phyloP scores from a whole-genome alignment of 2,113 vertebrate genomes.

The Mohoua ochrocephala region DNA sequence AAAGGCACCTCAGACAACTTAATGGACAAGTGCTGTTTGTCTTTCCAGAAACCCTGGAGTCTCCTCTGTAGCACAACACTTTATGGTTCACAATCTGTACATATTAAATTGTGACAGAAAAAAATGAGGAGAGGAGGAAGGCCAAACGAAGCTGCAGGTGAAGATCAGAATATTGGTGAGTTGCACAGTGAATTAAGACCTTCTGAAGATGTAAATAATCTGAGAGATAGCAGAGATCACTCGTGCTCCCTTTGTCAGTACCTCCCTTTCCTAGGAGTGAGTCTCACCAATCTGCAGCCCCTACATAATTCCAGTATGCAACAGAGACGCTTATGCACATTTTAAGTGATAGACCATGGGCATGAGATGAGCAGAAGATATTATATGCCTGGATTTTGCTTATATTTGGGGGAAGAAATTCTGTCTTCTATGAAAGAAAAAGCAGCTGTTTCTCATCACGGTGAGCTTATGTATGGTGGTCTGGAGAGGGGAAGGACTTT shows the following conservation, averaged over 20 bases:
- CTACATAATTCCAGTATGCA: too few relatives aligned
- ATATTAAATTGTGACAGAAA: rapidly evolving
- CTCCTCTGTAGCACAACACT: neutral
- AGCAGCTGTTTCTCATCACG: neutral
- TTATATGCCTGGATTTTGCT: neutral
- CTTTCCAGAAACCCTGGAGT: neutral
- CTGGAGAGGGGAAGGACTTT: neutral
- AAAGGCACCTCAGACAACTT: neutral
- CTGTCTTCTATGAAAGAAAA: neutral
- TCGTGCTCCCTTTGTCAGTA: neutral
- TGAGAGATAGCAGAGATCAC: neutral
- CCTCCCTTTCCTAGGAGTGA: neutral
- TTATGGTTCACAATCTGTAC: neutral
- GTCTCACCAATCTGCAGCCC: neutral
- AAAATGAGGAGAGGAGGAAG: neutral
- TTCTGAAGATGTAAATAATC: neutral
- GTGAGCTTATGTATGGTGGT: neutral
- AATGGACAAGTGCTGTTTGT: neutral
- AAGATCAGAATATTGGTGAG: neutral
- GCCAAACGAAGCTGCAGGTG: neutral
- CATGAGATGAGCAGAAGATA: rapidly evolving
- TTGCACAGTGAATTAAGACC: neutral
- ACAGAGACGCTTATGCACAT: neutral
- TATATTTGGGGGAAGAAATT: neutral
- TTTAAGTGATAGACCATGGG: neutral